Evolutionary conservation across 2,797 vertebrate species (phyloP), one percentile per base, ranked within the genome.

Genomic region (Martes flavigula): DNA sequence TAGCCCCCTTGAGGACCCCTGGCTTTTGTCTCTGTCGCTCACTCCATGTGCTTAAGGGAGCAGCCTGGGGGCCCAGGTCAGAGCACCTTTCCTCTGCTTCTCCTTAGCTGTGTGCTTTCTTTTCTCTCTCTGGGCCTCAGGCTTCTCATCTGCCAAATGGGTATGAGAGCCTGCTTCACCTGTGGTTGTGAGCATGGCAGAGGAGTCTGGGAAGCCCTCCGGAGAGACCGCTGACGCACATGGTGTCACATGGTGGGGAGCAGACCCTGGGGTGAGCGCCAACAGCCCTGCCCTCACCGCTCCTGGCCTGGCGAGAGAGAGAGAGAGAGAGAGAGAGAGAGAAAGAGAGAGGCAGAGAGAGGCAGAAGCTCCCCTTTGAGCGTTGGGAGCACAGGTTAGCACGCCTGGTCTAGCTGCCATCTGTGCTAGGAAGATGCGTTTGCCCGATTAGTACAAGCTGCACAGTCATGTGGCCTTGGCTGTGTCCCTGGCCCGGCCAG

Each of bases 161-260:
- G 48, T 32, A 18, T 0, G 18, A 32, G 25, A 17, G 14, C 18
- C 3, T 0, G 0, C 75, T 12, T 64, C 82, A 7, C 20, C 32
- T 13, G 35, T 2, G n/a, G 17, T 15, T 14, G n/a, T 7, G 46
- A 48, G 32, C 35, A 35, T 58, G 20, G 66, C 54, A 21, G 2
- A 4, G 72, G 58, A 35, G 38, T 23, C 64, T 20, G 35, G 56
- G 79, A 30, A 51, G 46, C 5, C 17, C 10, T 17, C 23, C 14
- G 20, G 1, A 12, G 60, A 3, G 11, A 7, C 2, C 2, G 1
- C 48, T 25, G 18, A 32, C 18, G 43, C 62, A 38, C 18, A 0
- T 38, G 51, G 58, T 2, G 0, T n/a, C 18, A 2, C 7, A 9
- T 4, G 13, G 46, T 2, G n/a, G 14, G 9, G 20, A 56, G 43